A percentile compares a stretch with the other conserved stretches of the same genome.
Conservation (phyloP, 2,888 invertebrate species). For the Chaetogeoica ovagalla region DNA sequence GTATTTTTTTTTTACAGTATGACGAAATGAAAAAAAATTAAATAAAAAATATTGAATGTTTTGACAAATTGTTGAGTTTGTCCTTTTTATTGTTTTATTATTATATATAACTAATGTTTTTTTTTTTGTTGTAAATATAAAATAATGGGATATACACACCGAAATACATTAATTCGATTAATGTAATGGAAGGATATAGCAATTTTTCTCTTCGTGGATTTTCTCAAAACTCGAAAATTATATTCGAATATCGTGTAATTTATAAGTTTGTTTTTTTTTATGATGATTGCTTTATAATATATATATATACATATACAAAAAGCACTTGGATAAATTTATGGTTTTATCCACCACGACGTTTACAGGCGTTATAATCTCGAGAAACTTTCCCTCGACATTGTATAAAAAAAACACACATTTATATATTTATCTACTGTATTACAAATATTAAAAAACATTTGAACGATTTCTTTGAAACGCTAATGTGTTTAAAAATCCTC, state of each 20-base stretch:
- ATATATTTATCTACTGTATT: neutral
- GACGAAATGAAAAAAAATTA: neutral
- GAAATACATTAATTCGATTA: constrained; percentile 26
- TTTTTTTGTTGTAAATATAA: constrained; percentile 22
- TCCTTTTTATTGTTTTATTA: neutral
- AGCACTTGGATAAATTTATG: constrained; percentile 1
- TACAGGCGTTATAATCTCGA: neutral
- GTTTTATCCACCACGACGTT: neutral
- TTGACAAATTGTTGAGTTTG: constrained; percentile 25
- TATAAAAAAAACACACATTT: neutral
- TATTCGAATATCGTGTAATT: neutral
- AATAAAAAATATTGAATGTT: constrained; percentile 24
- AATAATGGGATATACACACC: neutral
- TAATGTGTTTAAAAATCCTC: constrained; percentile 4
- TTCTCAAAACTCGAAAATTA: neutral
- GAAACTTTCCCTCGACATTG: neutral
- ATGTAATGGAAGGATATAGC: constrained; percentile 12
- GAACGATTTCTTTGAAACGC: constrained; percentile 4
- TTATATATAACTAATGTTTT: neutral
- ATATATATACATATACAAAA: neutral
- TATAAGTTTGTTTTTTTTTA: neutral
- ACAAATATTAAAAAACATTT: neutral
- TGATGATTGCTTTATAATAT: constrained; percentile 1
- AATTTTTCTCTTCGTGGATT: neutral
- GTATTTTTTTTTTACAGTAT: constrained; percentile 3